Percentiles rank a stretch among this genome's conserved stretches.
These are phyloP conservation scores for Halcyon malimbica DNA, from an alignment of 2,113 vertebrate genomes.

Conservation along the genomic window DNA sequence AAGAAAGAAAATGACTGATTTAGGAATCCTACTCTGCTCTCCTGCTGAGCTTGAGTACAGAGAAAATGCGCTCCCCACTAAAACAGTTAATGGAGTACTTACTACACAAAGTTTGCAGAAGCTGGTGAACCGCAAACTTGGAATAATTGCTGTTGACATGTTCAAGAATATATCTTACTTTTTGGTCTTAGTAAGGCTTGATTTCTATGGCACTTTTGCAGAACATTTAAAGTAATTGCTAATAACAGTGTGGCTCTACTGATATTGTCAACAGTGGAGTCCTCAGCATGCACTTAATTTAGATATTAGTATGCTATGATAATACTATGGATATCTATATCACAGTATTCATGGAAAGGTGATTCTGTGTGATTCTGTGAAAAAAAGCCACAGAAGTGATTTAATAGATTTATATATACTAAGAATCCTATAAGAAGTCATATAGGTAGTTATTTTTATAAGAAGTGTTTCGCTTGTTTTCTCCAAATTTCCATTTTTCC, in stretches of 20 bases:
- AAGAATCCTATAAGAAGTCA: neutral
- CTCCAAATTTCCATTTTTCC: neutral
- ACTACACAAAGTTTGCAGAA: neutral
- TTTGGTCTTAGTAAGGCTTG: neutral
- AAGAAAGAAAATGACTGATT: neutral
- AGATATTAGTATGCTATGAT: neutral
- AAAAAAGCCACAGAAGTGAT: neutral
- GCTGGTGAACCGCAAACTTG: neutral
- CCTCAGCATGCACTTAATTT: neutral
- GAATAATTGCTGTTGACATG: neutral
- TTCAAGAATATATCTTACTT: neutral
- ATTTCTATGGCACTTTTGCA: neutral
- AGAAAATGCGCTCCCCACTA: neutral
- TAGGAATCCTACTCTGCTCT: neutral
- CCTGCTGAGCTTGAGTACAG: neutral
- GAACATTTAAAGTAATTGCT: neutral
- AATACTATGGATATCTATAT: neutral
- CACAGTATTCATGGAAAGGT: neutral
- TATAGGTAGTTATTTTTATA: neutral
- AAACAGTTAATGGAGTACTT: neutral
- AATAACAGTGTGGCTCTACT: neutral
- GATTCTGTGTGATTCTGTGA: too few species aligned
- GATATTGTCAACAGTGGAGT: neutral
- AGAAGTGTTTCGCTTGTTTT: neutral
- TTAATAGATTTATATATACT: neutral